Evolutionary conservation across 2,888 invertebrate genomes (phyloP), one percentile per base, ranked within the genome.

Genomic region (Idaea aversata): DNA sequence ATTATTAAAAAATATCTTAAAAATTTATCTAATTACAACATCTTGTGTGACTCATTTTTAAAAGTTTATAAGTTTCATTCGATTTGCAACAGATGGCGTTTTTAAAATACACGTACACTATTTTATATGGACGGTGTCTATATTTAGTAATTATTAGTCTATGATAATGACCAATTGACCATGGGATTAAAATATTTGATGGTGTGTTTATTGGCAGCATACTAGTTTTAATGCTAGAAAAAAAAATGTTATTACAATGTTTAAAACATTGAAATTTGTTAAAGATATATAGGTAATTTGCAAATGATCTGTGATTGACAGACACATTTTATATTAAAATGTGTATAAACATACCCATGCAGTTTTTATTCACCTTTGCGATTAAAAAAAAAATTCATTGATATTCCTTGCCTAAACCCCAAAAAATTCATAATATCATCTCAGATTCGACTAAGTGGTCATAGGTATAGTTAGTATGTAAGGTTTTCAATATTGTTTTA

Each of bases 261-360:
- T 63, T 59, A 36, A 63, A 38, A 59, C 10, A 63, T 63, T 63
- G 62, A 64, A 67, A 59, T 60, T 66, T 66, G 66, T 68, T 68
- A 57, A 68, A 13, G 62, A 67, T 63, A 70, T 59, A 63, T 68
- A 66, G 66, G 64, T 64, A 66, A 63, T 74, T 72, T 77, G 75
- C 72, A 73, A 78, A 75, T 79, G 79, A 88, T 87, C 90, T 91
- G 90, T 91, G 90, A 91, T 90, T 77, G 75, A 75, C 47, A 61
- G 65, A 80, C 89, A 86, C 91, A 90, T 92, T 91, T 92, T 91
- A 89, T 88, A 92, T 92, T 91, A 92, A 92, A 92, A 91, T 91
- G 91, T 91, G 88, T 76, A 65, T 75, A 73, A 77, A 79, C 74
- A 75, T 74, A 76, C 77, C 77, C 73, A 72, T 76, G 86, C 81